Conservation (phyloP, 1,140 invertebrate genomes). For the Drosophila persimilis region DNA sequence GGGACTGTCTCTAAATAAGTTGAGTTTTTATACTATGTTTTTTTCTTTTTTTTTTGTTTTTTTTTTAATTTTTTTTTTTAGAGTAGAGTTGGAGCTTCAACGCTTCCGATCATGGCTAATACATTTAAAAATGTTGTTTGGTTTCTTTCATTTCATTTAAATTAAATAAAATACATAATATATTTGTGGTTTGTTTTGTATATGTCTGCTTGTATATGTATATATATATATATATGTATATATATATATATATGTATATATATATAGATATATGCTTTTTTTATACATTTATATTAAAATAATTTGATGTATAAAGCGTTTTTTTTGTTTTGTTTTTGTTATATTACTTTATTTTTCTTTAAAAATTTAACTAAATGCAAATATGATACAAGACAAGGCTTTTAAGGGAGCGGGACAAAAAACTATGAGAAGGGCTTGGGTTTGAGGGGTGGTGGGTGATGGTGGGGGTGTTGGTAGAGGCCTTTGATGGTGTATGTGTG, state of each 20-base stretch:
- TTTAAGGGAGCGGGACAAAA: slow-evolving; percentile 28
- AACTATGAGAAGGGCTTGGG: slow-evolving; percentile 34
- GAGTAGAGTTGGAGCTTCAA: slow-evolving; percentile 35
- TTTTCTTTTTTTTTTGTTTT: not conserved
- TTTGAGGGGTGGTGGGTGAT: slow-evolving; percentile 2
- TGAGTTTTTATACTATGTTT: not conserved
- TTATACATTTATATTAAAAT: slow-evolving; percentile 7
- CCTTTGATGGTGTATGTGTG: slow-evolving; percentile 44
- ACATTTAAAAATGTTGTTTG: slow-evolving; percentile 55
- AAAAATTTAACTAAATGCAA: slow-evolving; percentile 76
- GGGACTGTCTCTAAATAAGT: slow-evolving; percentile 29
- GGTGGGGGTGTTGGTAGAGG: slow-evolving; percentile 31
- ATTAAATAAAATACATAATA: slow-evolving; percentile 68
- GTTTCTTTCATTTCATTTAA: slow-evolving; percentile 14
- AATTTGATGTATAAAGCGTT: not conserved
- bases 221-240: slow-evolving; percentile 69
- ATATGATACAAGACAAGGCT: slow-evolving; percentile 56
- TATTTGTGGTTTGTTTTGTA: slow-evolving; percentile 54
- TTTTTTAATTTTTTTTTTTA: slow-evolving; percentile 16
- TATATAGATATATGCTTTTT: slow-evolving; percentile 69
- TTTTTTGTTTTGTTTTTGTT: slow-evolving; percentile 16
- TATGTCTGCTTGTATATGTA: slow-evolving; percentile 70
- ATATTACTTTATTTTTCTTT: slow-evolving; percentile 36
- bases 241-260: slow-evolving; percentile 70
- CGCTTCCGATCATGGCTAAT: slow-evolving; percentile 41